Conservation (phyloP, 2,797 vertebrate species). For the Xenopus petersii region DNA sequence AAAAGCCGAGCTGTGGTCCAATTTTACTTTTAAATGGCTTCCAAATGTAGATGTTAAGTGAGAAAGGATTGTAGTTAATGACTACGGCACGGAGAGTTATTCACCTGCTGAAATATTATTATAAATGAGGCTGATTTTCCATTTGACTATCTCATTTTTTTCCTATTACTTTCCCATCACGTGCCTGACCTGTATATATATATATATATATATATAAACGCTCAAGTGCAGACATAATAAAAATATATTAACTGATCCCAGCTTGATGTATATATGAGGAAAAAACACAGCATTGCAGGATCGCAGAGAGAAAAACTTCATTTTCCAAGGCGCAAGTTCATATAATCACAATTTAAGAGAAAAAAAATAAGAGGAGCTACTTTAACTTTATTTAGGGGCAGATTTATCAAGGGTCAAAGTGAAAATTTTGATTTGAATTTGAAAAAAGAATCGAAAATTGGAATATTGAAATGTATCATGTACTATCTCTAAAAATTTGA, state of each 20-base stretch:
- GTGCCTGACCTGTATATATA: conserved; percentile 62
- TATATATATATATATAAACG: conserved; percentile 55
- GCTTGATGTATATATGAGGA: conserved; percentile 49
- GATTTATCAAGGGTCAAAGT: not conserved
- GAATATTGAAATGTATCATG: too few relatives aligned
- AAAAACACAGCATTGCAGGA: conserved; percentile 49
- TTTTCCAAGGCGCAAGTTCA: not conserved
- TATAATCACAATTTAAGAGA: conserved; percentile 32
- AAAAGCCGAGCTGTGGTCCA: conserved; percentile 62
- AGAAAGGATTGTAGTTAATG: conserved; percentile 71
- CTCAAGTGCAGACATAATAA: conserved; percentile 61
- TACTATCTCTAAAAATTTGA: too few relatives aligned
- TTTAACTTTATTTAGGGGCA: not conserved
- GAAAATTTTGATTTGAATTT: not conserved
- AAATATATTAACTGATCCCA: conserved; percentile 59
- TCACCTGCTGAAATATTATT: conserved; percentile 73
- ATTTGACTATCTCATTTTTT: conserved; percentile 67
- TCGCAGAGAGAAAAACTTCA: conserved; percentile 18
- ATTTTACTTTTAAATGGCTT: conserved; percentile 68
- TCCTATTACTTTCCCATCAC: conserved; percentile 67
- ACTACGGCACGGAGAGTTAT: conserved; percentile 60
- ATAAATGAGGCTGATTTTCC: conserved; percentile 76
- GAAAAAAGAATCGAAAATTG: not conserved
- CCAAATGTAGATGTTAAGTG: conserved; percentile 69
- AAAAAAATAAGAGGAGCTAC: conserved; percentile 13